Evolutionary conservation across 2,888 invertebrate species (phyloP).

Genomic region (Troilus luridus): DNA sequence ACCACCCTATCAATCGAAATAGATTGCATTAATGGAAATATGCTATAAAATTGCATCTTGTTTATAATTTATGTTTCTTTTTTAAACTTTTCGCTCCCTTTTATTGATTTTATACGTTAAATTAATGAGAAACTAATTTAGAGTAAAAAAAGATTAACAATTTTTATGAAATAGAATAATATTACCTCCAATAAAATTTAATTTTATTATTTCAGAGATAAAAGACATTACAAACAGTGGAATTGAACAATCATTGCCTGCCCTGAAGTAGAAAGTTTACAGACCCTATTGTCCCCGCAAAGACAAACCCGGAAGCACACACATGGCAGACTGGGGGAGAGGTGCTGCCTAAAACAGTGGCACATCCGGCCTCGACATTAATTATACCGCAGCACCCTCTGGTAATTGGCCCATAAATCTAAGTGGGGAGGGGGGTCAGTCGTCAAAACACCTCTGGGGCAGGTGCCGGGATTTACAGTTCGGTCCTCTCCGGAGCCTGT

Average conservation of each 20-base stretch:
- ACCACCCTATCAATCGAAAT: no score
- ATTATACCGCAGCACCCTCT: slow-evolving; percentile 24
- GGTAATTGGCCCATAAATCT: slow-evolving; percentile 48
- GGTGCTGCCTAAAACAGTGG: neutral
- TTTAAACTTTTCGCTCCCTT: no score
- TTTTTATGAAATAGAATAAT: no score
- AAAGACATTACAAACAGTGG: neutral
- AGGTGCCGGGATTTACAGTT: slow-evolving; percentile 5
- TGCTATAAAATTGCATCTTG: no score
- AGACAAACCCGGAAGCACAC: neutral
- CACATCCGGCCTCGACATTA: neutral
- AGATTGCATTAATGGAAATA: no score
- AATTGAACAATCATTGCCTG: no score
- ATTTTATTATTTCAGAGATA: neutral
- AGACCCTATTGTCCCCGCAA: neutral
- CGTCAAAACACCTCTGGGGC: slow-evolving; percentile 15
- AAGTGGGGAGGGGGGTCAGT: slow-evolving; percentile 1
- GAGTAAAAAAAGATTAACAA: no score
- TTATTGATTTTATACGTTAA: no score
- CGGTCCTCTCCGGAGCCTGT: neutral
- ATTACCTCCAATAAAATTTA: no score
- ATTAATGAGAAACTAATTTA: no score
- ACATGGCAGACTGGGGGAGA: neutral
- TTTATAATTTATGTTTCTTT: no score
- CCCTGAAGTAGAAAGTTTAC: neutral